phyloP scores from a whole-genome alignment of 1,140 invertebrate genomes.

The Leptinotarsa texana region DNA sequence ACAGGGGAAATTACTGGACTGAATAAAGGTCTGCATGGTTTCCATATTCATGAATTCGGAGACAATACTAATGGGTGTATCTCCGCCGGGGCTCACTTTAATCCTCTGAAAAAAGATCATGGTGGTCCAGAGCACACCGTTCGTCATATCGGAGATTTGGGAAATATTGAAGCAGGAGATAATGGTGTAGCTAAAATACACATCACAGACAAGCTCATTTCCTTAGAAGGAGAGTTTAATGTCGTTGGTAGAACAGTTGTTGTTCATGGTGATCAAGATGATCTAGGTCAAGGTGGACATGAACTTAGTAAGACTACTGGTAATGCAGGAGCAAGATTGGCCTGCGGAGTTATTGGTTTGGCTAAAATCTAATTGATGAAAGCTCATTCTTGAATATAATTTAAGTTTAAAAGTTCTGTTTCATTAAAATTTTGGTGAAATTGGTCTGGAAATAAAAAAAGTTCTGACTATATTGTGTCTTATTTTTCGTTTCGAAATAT shows the following conservation, averaged over 20 bases:
- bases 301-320: constrained; percentile 94
- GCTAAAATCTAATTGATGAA: constrained; percentile 45
- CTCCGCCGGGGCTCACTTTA: constrained; percentile 94
- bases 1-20: constrained; percentile 75
- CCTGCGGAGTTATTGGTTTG: constrained; percentile 97
- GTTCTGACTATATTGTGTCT: no score
- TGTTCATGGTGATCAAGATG: constrained; percentile 93
- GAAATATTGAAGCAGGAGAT: constrained; percentile 78
- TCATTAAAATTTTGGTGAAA: no score
- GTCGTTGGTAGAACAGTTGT: constrained; percentile 89
- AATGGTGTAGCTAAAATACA: constrained; percentile 78
- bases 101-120: constrained; percentile 84
- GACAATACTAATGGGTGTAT: constrained; percentile 96
- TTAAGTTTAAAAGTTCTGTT: no score
- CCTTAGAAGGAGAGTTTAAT: constrained; percentile 74
- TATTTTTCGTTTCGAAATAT: no score
- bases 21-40: constrained; percentile 77
- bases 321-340: constrained; percentile 93
- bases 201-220: constrained; percentile 75
- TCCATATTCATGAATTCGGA: constrained; percentile 97
- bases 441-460: no score
- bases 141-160: constrained; percentile 90
- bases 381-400: no score
- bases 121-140: constrained; percentile 75
- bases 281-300: constrained; percentile 91